Conservation (phyloP, 2,888 invertebrate species). For the Halictus ligatus region DNA sequence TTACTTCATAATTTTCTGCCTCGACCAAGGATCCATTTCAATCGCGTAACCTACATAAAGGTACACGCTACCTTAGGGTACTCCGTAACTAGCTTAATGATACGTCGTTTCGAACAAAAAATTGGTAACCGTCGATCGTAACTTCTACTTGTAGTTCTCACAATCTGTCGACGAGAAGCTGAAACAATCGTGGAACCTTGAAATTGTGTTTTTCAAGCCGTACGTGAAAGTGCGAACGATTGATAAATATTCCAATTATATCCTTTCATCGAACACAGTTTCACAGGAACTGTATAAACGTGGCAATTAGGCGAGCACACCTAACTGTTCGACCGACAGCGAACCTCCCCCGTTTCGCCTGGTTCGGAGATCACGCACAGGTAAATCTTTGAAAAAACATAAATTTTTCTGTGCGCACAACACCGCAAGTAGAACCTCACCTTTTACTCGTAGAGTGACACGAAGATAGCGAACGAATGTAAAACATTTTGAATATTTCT, state of each 20-base stretch:
- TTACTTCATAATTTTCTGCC: constrained; percentile 24
- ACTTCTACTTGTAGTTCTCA: neutral
- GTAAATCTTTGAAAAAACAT: neutral
- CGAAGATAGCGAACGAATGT: no score
- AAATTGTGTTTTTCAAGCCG: neutral
- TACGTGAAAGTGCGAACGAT: neutral
- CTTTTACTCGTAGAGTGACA: no score
- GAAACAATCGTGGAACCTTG: neutral
- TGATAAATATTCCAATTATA: neutral
- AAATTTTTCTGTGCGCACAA: no score
- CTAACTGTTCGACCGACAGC: neutral
- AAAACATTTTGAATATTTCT: no score
- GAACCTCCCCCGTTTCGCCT: neutral
- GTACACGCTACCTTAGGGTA: neutral
- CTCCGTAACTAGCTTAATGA: neutral
- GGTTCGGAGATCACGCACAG: constrained; percentile 6
- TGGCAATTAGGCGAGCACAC: neutral
- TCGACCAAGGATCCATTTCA: neutral
- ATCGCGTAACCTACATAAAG: neutral
- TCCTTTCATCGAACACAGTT: neutral
- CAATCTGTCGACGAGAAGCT: neutral
- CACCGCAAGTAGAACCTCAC: no score
- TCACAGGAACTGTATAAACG: neutral
- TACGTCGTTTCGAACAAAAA: neutral
- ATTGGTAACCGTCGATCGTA: neutral